phyloP scores from a whole-genome alignment of 1,140 invertebrate species.

The Nasonia giraulti region DNA sequence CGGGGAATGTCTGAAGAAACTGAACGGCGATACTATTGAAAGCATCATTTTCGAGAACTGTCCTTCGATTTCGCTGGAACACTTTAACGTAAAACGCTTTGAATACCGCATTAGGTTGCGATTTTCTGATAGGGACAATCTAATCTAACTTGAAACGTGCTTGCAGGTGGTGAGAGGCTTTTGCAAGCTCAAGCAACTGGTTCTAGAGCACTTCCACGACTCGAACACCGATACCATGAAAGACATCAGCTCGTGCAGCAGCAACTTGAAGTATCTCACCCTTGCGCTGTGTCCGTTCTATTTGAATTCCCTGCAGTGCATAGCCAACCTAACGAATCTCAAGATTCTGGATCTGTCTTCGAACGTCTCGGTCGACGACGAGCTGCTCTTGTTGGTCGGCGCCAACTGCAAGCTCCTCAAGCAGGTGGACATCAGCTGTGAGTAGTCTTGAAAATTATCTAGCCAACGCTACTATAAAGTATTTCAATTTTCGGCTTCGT shows the following conservation, averaged over 20 bases:
- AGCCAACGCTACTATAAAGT: too few relatives aligned
- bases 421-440: slow-evolving; percentile 26
- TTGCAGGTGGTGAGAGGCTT: slow-evolving; percentile 15
- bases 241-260: background rate
- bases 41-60: slow-evolving; percentile 33
- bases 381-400: background rate
- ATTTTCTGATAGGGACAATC: background rate
- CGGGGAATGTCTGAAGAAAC: slow-evolving; percentile 25
- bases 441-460: background rate
- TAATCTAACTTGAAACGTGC: background rate
- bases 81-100: slow-evolving; percentile 22
- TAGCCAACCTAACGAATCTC: slow-evolving; percentile 10
- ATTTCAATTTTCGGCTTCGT: background rate
- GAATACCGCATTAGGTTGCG: too few relatives aligned
- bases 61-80: background rate
- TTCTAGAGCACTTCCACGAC: slow-evolving; percentile 27
- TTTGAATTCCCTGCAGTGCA: background rate
- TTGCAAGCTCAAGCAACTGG: slow-evolving; percentile 1
- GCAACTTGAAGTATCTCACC: slow-evolving; percentile 10
- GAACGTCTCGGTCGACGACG: slow-evolving; percentile 33
- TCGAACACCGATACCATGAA: slow-evolving; percentile 25
- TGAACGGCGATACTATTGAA: slow-evolving; percentile 15
- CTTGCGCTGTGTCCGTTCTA: slow-evolving; percentile 33
- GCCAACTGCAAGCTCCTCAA: slow-evolving; percentile 26
- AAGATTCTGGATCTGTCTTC: slow-evolving; percentile 10